Evolutionary conservation across 2,888 invertebrate species (phyloP).

Genomic region (Agapostemon virescens): DNA sequence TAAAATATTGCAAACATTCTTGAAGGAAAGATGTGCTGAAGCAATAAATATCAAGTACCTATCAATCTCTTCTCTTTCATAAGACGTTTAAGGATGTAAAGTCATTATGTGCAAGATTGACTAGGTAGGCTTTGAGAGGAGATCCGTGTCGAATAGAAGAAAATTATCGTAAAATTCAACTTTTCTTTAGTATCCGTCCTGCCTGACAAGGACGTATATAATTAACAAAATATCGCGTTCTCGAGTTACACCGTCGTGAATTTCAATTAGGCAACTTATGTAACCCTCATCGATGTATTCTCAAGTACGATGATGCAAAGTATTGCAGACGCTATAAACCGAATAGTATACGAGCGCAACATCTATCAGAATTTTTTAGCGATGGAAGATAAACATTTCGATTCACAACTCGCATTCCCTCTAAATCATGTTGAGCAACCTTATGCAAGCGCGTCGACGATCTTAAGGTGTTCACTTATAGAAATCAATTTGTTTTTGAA

Average conservation of each 20-base stretch:
- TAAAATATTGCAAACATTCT: background rate
- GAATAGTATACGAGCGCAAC: background rate
- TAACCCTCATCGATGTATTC: constrained; percentile 61
- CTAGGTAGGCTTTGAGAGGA: background rate
- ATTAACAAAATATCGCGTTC: constrained; percentile 34
- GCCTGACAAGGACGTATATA: constrained; percentile 7
- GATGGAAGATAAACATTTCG: constrained; percentile 6
- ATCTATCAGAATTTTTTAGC: background rate
- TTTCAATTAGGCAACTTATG: constrained; percentile 59
- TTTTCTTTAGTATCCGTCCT: background rate
- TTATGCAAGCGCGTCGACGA: background rate
- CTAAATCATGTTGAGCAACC: constrained; percentile 2
- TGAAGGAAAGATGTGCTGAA: background rate
- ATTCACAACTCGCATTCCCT: background rate
- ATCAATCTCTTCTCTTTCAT: constrained; percentile 5
- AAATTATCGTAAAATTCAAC: background rate
- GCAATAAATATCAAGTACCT: constrained; percentile 23
- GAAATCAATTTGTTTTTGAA: background rate
- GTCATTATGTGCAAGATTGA: constrained; percentile 1
- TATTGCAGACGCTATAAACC: constrained; percentile 30
- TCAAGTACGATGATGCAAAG: constrained; percentile 63
- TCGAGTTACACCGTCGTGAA: constrained; percentile 35
- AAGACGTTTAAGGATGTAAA: background rate
- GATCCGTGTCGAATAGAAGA: background rate
- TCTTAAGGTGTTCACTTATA: background rate